A percentile compares a stretch with the other conserved stretches of the same genome.
phyloP scores from a whole-genome alignment of 2,888 invertebrate genomes.

The Priocnemis perturbator region DNA sequence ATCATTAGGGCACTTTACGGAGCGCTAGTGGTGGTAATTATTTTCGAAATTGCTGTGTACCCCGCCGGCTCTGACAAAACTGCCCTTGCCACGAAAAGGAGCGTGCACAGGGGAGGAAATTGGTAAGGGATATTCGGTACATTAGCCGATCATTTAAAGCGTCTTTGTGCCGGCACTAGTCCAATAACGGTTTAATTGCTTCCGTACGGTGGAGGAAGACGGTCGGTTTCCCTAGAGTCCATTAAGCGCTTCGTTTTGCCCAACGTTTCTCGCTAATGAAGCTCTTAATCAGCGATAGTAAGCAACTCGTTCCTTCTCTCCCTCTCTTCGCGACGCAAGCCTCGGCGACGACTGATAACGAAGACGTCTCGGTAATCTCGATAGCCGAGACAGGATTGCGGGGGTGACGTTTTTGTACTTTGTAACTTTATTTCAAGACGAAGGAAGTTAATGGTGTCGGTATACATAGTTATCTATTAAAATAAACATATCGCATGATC shows the following conservation, averaged over 20 bases:
- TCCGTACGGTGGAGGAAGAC: neutral
- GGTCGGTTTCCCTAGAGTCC: neutral
- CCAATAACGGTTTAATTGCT: slow-evolving; percentile 9
- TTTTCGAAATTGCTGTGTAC: too few relatives aligned
- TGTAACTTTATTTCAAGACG: slow-evolving; percentile 22
- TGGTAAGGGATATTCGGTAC: neutral
- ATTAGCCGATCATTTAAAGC: neutral
- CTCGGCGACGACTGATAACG: too few relatives aligned
- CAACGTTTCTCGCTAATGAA: neutral
- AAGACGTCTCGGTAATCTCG: too few relatives aligned
- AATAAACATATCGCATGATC: slow-evolving; percentile 25
- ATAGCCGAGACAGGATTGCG: too few relatives aligned
- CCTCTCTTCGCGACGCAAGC: too few relatives aligned
- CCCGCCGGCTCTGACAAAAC: too few relatives aligned
- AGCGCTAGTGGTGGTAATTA: too few relatives aligned
- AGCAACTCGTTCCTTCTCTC: too few relatives aligned
- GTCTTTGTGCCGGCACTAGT: neutral
- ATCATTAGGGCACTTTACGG: too few relatives aligned
- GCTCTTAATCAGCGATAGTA: neutral
- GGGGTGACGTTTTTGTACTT: neutral
- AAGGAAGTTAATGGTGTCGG: slow-evolving; percentile 23
- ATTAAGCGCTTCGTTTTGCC: neutral
- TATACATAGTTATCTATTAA: slow-evolving; percentile 23
- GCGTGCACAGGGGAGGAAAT: too few relatives aligned
- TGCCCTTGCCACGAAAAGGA: too few relatives aligned